Evolutionary conservation across 2,888 invertebrate genomes (phyloP), one percentile per base, ranked within the genome.

Genomic region (Acanthosepion lycidas): DNA sequence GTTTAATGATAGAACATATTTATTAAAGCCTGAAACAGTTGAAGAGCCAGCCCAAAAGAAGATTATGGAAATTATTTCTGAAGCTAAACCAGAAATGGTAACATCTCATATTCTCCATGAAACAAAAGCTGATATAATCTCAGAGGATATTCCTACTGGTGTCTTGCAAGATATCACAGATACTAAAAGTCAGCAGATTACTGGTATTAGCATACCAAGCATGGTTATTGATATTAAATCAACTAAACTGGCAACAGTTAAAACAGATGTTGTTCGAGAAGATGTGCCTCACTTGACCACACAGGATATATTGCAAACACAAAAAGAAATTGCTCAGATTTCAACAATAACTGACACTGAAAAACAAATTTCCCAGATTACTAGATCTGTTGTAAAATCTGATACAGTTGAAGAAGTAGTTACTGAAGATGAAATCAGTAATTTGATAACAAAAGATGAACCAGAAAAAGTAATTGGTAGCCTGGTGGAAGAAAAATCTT

Each of bases 11-110:
- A 53, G 93, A 20, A 53, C 93, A 64, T 48, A 23, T 94, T 94
- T 94, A 64, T 94, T 94, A 64, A 94, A 94, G 94, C 94, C 94
- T 49, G 94, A 91, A 49, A 91, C 91, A 94, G 26, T 49, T 94
- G 51, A 33, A 49, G 91, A 91, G 18, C 51, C 91, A 48, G 49
- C 48, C 91, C 91, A 18, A 18, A 53, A 91, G 49, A 42, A 78
- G 94, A 78, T 64, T 28, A 33, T 78, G 59, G 64, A 94, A 48
- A 94, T 94, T 26, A 55, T 20, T 78, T 28, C 94, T 59, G 64
- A 94, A 94, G 33, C 42, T 12, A 33, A 51, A 94, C 55, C 53
- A 6, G 94, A 48, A 78, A 64, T 12, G 15, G 78, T 28, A 94
- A 28, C 64, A 55, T 15, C 48, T 48, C 53, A n/a, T 9, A 49